These are phyloP conservation scores for Arenaria interpres DNA, from an alignment of 2,113 vertebrate species.

Conservation along the genomic window DNA sequence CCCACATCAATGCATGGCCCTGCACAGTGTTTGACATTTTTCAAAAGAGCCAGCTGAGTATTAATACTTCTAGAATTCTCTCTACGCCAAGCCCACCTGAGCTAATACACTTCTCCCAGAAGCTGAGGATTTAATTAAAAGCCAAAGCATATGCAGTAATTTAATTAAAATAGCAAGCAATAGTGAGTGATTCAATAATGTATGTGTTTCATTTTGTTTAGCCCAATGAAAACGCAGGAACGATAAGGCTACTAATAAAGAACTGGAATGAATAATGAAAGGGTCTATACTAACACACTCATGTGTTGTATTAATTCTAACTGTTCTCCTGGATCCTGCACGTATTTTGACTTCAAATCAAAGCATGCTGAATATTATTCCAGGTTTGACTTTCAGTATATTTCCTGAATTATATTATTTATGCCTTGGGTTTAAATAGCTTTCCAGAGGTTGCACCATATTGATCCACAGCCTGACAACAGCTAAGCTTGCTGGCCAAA, in stretches of 20 bases:
- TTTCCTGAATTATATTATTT: neutral
- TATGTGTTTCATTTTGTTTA: neutral
- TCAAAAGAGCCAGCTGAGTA: neutral
- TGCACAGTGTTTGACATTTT: neutral
- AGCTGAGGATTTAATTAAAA: conserved; percentile 68
- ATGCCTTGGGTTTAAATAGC: neutral
- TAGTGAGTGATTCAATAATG: conserved; percentile 30
- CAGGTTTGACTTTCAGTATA: neutral
- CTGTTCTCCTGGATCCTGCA: neutral
- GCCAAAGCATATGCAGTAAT: conserved; percentile 40
- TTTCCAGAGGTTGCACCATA: neutral
- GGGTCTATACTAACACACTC: neutral
- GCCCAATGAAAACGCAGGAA: conserved; percentile 49
- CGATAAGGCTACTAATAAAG: conserved; percentile 37
- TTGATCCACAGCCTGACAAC: neutral
- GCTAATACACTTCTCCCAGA: conserved; percentile 30
- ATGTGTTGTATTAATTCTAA: neutral
- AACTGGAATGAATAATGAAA: conserved; percentile 48
- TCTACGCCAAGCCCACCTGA: neutral
- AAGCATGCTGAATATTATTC: neutral
- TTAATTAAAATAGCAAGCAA: conserved; percentile 67
- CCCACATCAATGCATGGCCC: neutral
- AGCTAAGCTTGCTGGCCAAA: neutral
- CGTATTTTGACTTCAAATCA: neutral
- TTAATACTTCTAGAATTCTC: conserved; percentile 7